Percentiles rank a stretch among this genome's conserved stretches.
These are phyloP conservation scores for Adelges cooleyi DNA, from an alignment of 1,140 invertebrate genomes.

Conservation along the genomic window DNA sequence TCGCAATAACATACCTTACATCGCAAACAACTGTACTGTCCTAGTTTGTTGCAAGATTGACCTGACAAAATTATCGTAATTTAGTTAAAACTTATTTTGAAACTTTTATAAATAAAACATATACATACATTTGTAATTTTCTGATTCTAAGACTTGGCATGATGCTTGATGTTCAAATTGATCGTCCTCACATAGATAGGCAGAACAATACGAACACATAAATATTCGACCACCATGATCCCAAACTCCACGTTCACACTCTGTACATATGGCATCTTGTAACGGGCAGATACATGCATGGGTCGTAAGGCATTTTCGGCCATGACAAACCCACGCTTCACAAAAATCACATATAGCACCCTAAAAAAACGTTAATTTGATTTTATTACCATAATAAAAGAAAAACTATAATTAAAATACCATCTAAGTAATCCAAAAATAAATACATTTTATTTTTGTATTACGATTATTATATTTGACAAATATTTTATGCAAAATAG, in stretches of 20 bases:
- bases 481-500: no score
- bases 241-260: constrained; percentile 87
- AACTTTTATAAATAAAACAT: no score
- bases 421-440: no score
- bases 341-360: constrained; percentile 96
- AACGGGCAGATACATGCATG: constrained; percentile 91
- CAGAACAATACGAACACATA: constrained; percentile 81
- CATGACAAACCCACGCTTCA: constrained; percentile 95
- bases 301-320: constrained; percentile 73
- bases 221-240: constrained; percentile 89
- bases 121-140: constrained; percentile 79
- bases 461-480: no score
- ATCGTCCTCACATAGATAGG: constrained; percentile 91
- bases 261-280: constrained; percentile 73
- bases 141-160: constrained; percentile 86
- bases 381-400: no score
- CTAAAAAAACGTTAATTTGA: no score
- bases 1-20: constrained; percentile 96
- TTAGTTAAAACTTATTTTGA: no score
- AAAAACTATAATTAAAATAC: no score
- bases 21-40: constrained; percentile 85
- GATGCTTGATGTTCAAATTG: constrained; percentile 98
- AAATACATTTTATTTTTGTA: no score
- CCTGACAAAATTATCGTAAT: constrained; percentile 49
- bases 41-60: constrained; percentile 85